phyloP scores from a whole-genome alignment of 2,113 vertebrate species.

The Scomber scombrus region DNA sequence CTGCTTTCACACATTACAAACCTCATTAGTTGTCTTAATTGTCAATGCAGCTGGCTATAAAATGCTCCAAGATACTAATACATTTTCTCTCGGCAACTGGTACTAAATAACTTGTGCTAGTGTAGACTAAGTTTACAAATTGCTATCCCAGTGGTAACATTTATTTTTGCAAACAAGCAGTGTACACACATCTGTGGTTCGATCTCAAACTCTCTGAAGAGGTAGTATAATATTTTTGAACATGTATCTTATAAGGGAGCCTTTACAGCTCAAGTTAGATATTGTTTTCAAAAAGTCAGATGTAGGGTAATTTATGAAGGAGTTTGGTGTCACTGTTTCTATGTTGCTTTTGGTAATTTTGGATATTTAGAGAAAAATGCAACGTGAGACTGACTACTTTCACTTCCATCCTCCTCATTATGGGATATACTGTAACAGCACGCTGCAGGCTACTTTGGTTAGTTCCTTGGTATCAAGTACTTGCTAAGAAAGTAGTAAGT shows the following conservation, averaged over 20 bases:
- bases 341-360: conserved; percentile 42
- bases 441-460: conserved; percentile 14
- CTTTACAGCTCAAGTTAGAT: conserved; percentile 21
- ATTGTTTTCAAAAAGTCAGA: conserved; percentile 34
- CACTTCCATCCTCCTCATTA: not conserved
- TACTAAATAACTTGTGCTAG: conserved; percentile 15
- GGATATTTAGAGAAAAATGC: conserved; percentile 30
- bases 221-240: not conserved
- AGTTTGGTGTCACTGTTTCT: conserved; percentile 33
- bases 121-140: conserved; percentile 17
- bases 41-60: conserved; percentile 27
- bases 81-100: conserved; percentile 15
- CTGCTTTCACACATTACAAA: conserved; percentile 8
- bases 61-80: conserved; percentile 27
- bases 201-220: not conserved
- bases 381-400: conserved; percentile 16
- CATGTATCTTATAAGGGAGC: not conserved
- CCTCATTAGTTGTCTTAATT: not conserved
- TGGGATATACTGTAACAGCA: not conserved
- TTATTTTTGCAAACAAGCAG: conserved; percentile 4
- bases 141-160: conserved; percentile 19
- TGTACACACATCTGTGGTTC: not conserved
- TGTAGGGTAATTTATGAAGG: conserved; percentile 40
- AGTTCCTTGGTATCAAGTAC: not conserved
- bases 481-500: not conserved